Base-by-base conservation (phyloP, 2,797 vertebrate genomes). In the Trematomus bernacchii region DNA sequence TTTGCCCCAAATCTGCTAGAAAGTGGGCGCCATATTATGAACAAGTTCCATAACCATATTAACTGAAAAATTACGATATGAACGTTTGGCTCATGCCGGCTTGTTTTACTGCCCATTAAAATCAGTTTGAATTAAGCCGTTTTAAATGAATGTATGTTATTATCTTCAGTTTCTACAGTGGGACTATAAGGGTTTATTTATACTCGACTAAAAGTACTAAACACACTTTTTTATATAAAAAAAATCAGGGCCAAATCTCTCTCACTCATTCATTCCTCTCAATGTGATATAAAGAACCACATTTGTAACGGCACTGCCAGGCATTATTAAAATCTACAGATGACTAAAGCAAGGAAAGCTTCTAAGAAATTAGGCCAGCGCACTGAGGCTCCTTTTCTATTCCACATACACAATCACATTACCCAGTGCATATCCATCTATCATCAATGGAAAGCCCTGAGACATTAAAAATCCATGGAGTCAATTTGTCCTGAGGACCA, bases 381-480 rank as follows among this genome's bases (percentile, higher is more conserved):
- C 63, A 71, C 71, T 71, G 27, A 19, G 42, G 83, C 69, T 82
- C 77, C 21, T 8, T 9, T 74, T 86, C 27, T 67, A 83, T 83
- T 84, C 51, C 60, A 70, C 77, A 79, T 79, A 69, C 77, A 80
- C 83, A 83, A 85, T 77, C 76, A 82, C 82, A 82, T 83, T 88
- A 87, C 78, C 65, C 68, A 43, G 73, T 82, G 71, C 77, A 88
- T 83, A 79, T 70, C 70, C 76, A 90, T 91, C 85, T 82, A 82
- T 90, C 85, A 89, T 71, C 87, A 78, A 69, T 88, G 82, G 79
- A 89, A 86, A 90, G 81, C 76, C 68, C 79, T 44, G 72, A 75
- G 82, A 85, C 89, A 92, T 91, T 91, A 92, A 91, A 92, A 88
- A 92, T 87, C 87, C 89, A 93, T 93, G 87, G 89, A 76, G 88